A percentile compares a stretch with the other conserved stretches of the same genome.
Conservation (phyloP, 2,797 vertebrate genomes). For the Sciaenops ocellatus region DNA sequence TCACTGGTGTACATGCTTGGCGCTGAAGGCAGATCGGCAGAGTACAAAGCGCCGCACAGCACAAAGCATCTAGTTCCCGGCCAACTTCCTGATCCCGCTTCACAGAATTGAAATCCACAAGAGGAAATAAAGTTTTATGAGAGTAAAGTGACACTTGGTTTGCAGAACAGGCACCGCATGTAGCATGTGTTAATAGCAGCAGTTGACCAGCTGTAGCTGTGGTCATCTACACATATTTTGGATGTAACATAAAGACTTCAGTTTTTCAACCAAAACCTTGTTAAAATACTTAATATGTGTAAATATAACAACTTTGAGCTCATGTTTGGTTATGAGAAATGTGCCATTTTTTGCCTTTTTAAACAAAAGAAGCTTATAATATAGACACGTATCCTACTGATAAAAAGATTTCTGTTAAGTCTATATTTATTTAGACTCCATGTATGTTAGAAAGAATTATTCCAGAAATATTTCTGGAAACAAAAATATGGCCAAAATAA, state of each 20-base stretch:
- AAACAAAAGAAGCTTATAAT: neutral
- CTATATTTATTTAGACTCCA: neutral
- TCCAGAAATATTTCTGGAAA: no score
- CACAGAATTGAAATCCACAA: neutral
- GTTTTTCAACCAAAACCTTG: neutral
- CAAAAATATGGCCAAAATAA: neutral
- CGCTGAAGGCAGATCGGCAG: neutral
- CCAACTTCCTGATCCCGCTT: neutral
- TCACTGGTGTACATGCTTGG: neutral
- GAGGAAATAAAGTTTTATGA: conserved; percentile 10
- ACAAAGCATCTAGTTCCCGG: no score
- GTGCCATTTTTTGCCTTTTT: no score
- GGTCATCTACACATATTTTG: neutral
- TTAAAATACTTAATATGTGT: neutral
- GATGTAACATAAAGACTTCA: neutral
- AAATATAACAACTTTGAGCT: neutral
- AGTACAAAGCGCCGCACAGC: neutral
- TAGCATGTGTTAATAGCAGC: neutral
- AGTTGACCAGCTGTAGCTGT: neutral
- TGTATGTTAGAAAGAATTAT: neutral
- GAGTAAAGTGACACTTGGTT: conserved; percentile 25
- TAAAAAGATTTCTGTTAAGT: neutral
- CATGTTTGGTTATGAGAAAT: neutral
- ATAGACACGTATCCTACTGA: neutral
- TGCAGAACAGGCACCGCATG: neutral